phyloP scores from a whole-genome alignment of 2,888 invertebrate species.

The Abscondita cerata region DNA sequence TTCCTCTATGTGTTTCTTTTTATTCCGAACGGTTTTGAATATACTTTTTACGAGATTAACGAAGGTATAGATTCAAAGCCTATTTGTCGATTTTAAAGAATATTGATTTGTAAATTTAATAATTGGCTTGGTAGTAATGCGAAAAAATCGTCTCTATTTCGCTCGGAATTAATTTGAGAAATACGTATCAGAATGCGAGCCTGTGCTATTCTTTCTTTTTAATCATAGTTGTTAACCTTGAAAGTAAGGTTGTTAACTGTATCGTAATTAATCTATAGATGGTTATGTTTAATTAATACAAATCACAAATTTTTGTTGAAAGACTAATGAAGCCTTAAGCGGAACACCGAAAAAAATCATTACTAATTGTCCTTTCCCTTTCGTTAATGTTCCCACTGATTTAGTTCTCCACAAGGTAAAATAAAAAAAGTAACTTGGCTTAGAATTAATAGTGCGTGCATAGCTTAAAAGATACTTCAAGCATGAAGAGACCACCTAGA shows the following conservation, averaged over 20 bases:
- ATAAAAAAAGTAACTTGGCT: slow-evolving; percentile 12
- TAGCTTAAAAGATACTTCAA: slow-evolving; percentile 12
- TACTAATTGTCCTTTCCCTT: slow-evolving; percentile 26
- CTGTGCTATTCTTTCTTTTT: too few species aligned
- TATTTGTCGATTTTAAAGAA: too few species aligned
- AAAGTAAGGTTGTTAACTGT: neutral
- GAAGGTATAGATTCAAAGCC: too few species aligned
- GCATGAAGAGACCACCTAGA: slow-evolving; percentile 22
- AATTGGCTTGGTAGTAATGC: too few species aligned
- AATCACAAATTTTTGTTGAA: neutral
- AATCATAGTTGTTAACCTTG: neutral
- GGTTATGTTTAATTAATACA: neutral
- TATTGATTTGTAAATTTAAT: too few species aligned
- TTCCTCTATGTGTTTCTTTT: too few species aligned
- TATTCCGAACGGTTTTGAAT: too few species aligned
- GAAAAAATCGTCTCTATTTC: too few species aligned
- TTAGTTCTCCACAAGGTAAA: slow-evolving; percentile 14
- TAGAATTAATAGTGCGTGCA: slow-evolving; percentile 10
- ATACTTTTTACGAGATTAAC: too few species aligned
- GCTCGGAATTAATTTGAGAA: too few species aligned
- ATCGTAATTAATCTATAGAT: neutral
- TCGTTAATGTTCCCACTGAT: slow-evolving; percentile 20
- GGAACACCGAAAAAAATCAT: neutral
- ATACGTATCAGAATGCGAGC: too few species aligned
- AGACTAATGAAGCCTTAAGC: neutral